A percentile compares a stretch with the other conserved stretches of the same genome.
phyloP scores from a whole-genome alignment of 2,113 vertebrate species.

The Cariama cristata region DNA sequence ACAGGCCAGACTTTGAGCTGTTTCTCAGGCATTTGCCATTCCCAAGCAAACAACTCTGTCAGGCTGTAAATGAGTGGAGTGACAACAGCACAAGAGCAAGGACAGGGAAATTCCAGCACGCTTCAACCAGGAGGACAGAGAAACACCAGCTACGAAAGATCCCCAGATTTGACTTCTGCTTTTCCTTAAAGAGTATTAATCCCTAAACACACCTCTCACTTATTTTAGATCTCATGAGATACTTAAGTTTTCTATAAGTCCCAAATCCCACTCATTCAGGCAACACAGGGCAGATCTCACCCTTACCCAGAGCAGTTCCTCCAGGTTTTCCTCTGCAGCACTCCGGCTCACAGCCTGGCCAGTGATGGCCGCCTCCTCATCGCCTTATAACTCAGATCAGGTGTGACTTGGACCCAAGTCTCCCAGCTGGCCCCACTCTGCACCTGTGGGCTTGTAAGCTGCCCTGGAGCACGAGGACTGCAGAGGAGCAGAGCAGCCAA shows the following conservation, averaged over 20 bases:
- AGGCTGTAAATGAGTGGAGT: rapidly evolving
- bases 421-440: not conserved
- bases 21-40: not conserved
- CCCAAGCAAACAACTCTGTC: not conserved
- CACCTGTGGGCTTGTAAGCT: rapidly evolving
- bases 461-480: no score
- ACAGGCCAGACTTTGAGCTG: not conserved
- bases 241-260: rapidly evolving
- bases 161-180: not conserved
- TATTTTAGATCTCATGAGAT: not conserved
- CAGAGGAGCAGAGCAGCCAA: not conserved
- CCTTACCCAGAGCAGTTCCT: not conserved
- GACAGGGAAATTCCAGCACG: rapidly evolving
- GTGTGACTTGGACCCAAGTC: not conserved
- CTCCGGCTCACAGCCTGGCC: rapidly evolving
- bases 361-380: no score
- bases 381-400: not conserved
- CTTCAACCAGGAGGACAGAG: not conserved
- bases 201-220: not conserved
- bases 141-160: not conserved
- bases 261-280: not conserved
- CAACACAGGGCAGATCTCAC: not conserved
- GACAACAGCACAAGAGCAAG: not conserved
- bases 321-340: rapidly evolving
- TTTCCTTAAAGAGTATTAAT: not conserved